phyloP scores from a whole-genome alignment of 2,888 invertebrate genomes.

The Agonopterix subpropinquella region DNA sequence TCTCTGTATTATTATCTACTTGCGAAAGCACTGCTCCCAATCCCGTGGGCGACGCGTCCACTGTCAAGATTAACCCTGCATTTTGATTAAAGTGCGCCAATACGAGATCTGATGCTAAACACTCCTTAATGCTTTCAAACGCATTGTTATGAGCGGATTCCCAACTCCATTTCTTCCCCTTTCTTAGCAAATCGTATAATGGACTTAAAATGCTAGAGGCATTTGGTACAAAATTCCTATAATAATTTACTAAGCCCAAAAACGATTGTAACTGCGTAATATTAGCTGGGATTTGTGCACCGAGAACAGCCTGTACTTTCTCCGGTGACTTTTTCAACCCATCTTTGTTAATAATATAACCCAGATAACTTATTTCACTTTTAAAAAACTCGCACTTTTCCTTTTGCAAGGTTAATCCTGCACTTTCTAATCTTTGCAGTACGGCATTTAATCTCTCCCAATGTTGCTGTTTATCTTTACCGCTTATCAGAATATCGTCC shows the following conservation, averaged over 20 bases:
- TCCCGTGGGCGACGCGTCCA: conserved; percentile 16
- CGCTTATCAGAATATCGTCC: neutral
- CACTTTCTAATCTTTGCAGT: neutral
- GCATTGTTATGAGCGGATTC: neutral
- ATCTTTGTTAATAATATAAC: neutral
- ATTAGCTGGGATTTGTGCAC: neutral
- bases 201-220: neutral
- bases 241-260: conserved; percentile 1
- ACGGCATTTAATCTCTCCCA: neutral
- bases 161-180: neutral
- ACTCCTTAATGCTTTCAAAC: neutral
- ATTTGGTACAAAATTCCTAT: neutral
- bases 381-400: conserved; percentile 2
- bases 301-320: neutral
- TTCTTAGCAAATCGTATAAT: neutral
- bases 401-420: conserved; percentile 5
- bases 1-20: neutral
- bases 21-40: conserved; percentile 18
- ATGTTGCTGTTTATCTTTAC: neutral
- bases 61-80: conserved; percentile 12
- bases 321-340: neutral
- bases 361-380: neutral
- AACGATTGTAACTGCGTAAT: neutral
- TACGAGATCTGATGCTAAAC: conserved; percentile 9
- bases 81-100: conserved; percentile 12